phyloP scores from a whole-genome alignment of 2,113 vertebrate species.

The Ascaphus truei region DNA sequence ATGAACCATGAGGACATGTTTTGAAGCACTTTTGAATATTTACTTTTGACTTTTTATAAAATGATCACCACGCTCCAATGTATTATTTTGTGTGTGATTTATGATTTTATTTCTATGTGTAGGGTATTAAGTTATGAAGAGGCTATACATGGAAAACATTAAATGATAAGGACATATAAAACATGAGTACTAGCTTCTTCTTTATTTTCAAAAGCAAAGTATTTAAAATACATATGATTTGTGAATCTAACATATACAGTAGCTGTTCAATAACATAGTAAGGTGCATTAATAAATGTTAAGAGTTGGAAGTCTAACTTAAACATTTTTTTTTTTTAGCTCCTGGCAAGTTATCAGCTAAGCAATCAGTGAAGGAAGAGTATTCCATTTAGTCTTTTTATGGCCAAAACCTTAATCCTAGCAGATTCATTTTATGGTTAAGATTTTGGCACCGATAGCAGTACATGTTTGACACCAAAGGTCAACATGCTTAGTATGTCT shows the following conservation, averaged over 20 bases:
- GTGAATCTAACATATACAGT: background rate
- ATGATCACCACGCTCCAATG: no score
- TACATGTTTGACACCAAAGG: slow-evolving; percentile 44
- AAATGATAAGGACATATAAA: background rate
- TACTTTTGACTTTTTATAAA: no score
- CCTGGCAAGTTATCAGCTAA: slow-evolving; percentile 38
- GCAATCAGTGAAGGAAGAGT: slow-evolving; percentile 47
- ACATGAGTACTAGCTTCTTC: background rate
- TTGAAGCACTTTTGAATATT: no score
- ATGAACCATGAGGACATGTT: no score
- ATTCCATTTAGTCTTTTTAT: slow-evolving; percentile 47
- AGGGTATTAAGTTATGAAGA: no score
- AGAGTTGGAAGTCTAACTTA: slow-evolving; percentile 42
- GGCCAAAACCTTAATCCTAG: slow-evolving; percentile 52
- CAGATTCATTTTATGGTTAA: slow-evolving; percentile 49
- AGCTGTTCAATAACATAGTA: no score
- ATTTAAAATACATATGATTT: background rate
- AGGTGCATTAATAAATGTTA: slow-evolving; percentile 30
- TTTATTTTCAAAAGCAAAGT: background rate
- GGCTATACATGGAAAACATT: no score
- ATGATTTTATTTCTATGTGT: no score
- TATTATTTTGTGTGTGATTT: no score
- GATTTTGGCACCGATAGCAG: slow-evolving; percentile 43
- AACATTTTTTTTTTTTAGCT: background rate
- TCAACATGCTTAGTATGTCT: slow-evolving; percentile 16